These are phyloP conservation scores for Diorhabda elongata DNA, from an alignment of 1,140 invertebrate genomes.

Conservation along the genomic window DNA sequence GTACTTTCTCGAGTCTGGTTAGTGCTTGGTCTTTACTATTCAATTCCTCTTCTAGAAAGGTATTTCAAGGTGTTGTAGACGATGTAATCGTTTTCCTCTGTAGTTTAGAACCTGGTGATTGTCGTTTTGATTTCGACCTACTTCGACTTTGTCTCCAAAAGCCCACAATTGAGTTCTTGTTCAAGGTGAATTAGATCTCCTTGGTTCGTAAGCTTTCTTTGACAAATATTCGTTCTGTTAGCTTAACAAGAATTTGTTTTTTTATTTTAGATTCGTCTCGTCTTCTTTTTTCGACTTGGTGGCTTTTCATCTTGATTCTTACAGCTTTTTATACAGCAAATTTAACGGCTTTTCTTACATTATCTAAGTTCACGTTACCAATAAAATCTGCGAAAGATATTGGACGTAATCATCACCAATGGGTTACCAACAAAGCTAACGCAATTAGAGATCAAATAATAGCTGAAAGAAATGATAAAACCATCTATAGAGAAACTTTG, in stretches of 20 bases:
- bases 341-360: slow-evolving; percentile 80
- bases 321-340: slow-evolving; percentile 92
- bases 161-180: no score
- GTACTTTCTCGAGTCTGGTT: no score
- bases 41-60: no score
- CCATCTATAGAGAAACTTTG: not conserved
- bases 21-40: no score
- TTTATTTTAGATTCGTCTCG: slow-evolving; percentile 66
- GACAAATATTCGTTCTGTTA: not conserved
- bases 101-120: no score
- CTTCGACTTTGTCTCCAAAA: no score
- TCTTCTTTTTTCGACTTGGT: slow-evolving; percentile 84
- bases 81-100: no score
- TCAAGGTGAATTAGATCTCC: no score
- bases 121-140: no score
- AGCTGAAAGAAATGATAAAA: slow-evolving; percentile 4
- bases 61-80: no score
- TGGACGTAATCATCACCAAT: slow-evolving; percentile 60
- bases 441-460: slow-evolving; percentile 53
- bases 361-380: slow-evolving; percentile 76
- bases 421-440: slow-evolving; percentile 64
- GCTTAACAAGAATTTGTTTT: not conserved
- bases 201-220: no score
- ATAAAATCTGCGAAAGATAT: slow-evolving; percentile 68
- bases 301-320: slow-evolving; percentile 82